A percentile compares a stretch with the other conserved stretches of the same genome.
These are phyloP conservation scores for Gryllus longicercus DNA, from an alignment of 2,888 invertebrate genomes.

Conservation along the genomic window DNA sequence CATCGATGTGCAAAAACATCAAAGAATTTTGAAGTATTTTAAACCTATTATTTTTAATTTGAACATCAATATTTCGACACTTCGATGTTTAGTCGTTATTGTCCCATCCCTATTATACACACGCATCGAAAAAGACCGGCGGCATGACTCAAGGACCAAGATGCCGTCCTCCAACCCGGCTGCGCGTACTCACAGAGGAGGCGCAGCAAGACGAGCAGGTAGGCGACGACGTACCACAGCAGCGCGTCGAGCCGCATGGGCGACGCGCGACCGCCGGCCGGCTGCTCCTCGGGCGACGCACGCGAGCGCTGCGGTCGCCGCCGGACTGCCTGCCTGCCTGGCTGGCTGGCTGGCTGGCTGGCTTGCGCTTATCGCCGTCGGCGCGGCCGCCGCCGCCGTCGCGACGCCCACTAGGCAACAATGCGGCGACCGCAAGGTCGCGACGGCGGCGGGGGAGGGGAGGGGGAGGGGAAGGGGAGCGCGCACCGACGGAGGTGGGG, in stretches of 20 bases:
- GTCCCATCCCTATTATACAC: too few species aligned
- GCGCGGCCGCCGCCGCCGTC: neutral
- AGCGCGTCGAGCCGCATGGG: neutral
- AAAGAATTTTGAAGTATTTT: too few species aligned
- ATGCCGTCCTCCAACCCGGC: too few species aligned
- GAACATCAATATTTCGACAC: too few species aligned
- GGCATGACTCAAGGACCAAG: too few species aligned
- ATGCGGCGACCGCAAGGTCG: neutral
- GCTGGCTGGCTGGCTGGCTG: neutral
- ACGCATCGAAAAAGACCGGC: too few species aligned
- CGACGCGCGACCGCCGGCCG: neutral
- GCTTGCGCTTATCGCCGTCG: neutral
- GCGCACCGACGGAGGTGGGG: too few species aligned
- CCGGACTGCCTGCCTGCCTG: neutral
- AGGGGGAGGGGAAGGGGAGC: neutral
- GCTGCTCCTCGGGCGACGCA: neutral
- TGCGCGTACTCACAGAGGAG: neutral
- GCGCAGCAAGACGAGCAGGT: neutral
- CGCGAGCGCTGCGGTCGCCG: neutral
- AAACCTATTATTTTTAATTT: too few species aligned
- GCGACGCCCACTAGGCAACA: neutral
- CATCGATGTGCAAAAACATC: too few species aligned
- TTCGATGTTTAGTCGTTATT: too few species aligned
- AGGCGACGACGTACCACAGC: neutral
- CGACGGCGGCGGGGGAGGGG: neutral